Evolutionary conservation across 2,797 vertebrate genomes (phyloP), one percentile per base, ranked within the genome.

Genomic region (Leucoraja ocellata): DNA sequence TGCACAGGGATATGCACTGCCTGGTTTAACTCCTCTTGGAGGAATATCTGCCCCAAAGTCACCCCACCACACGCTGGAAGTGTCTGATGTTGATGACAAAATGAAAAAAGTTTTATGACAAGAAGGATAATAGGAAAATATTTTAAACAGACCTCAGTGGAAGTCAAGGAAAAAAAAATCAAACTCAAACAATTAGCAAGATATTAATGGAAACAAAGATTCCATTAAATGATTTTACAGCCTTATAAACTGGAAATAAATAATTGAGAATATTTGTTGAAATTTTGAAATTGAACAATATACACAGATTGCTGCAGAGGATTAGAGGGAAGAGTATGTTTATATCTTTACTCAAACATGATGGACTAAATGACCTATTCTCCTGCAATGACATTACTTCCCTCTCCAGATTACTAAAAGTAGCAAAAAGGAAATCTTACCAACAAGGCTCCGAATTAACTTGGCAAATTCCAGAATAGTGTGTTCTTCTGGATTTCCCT

Each of bases 401-500:
- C 10, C 25, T 28, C 39, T n/a, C 10, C 36, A 91, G 94, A 94
- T 25, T 93, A 94, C 78, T 94, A 18, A 94, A 0, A 2, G 65
- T 93, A 14, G 73, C 6, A 93, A 71, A 96, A 88, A 88, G 5
- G 32, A 68, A 88, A 88, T 68, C 96, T 98, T 96, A 99, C 99
- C 98, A 79, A 99, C 98, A 32, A 99, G 97, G 93, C 97, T 98
- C 96, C 99, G 99, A 97, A 99, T 99, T 96, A 99, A 97, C 77
- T 97, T 97, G 93, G 99, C 99, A 96, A 99, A 99, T 96, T 99
- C 98, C 94, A 99, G 94, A 95, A 99, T 99, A 91, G 98, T 98
- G 95, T 99, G 99, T 86, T 99, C 99, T 94, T 99, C 98, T 88
- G 99, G 99, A 94, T 99, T 99, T 46, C 99, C 99, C 99, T 99